Percentiles rank a stretch among this genome's conserved stretches.
Evolutionary conservation across 1,140 invertebrate species (phyloP).

Genomic region (Apis mellifera): Amel_HAv3.1 CM009934.2:6950001-6950500

Average conservation of each 20-base stretch:
- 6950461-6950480: too few species aligned
- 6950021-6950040: too few species aligned
- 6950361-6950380: not conserved
- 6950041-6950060: too few species aligned
- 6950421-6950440: not conserved
- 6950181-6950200: not conserved
- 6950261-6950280: not conserved
- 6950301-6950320: not conserved
- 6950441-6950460: not conserved
- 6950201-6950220: not conserved
- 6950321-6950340: not conserved
- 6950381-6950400: not conserved
- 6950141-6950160: constrained; percentile 8
- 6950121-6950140: not conserved
- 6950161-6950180: constrained; percentile 8
- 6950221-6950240: not conserved
- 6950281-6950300: not conserved
- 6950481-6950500: not conserved
- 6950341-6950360: not conserved
- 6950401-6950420: not conserved
- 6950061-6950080: too few species aligned
- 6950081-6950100: too few species aligned
- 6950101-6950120: not conserved
- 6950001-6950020: too few species aligned
- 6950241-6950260: not conserved